phyloP scores from a whole-genome alignment of 2,888 invertebrate species.

The Dryococelus australis region DNA sequence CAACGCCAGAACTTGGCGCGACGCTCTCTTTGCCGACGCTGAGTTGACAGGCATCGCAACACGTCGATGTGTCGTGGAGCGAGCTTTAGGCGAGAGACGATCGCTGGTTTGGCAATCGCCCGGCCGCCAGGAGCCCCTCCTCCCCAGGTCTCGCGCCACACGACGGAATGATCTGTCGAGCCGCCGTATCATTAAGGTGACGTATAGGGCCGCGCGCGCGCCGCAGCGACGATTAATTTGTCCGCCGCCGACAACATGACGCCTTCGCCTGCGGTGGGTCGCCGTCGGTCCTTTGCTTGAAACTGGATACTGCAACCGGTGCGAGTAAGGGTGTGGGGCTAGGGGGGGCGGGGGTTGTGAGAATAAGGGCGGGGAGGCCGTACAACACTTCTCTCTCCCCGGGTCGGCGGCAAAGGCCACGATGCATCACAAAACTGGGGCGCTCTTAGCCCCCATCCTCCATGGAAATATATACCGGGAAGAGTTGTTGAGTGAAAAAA shows the following conservation, averaged over 20 bases:
- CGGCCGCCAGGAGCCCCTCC: too few species aligned
- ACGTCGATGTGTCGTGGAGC: too few species aligned
- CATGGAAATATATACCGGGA: background rate
- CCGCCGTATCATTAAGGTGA: slow-evolving; percentile 1
- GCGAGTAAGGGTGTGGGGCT: background rate
- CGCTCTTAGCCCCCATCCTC: too few species aligned
- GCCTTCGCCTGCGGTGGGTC: slow-evolving; percentile 2
- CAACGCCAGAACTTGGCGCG: too few species aligned
- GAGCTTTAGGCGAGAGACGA: background rate
- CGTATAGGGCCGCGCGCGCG: background rate
- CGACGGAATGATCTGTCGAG: background rate
- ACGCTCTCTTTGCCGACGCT: too few species aligned
- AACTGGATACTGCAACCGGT: background rate
- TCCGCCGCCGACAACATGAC: background rate
- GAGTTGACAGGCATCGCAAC: too few species aligned
- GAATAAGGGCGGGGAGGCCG: too few species aligned
- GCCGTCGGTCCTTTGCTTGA: background rate
- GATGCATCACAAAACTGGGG: slow-evolving; percentile 4
- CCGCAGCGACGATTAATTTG: background rate
- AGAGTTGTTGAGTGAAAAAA: background rate
- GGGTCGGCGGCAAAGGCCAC: background rate
- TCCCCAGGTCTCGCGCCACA: too few species aligned
- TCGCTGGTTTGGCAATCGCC: background rate
- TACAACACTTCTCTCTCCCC: background rate
- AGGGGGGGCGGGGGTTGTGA: background rate